Conservation (phyloP, 2,797 vertebrate genomes). For the Sebastes paucispinis region DNA sequence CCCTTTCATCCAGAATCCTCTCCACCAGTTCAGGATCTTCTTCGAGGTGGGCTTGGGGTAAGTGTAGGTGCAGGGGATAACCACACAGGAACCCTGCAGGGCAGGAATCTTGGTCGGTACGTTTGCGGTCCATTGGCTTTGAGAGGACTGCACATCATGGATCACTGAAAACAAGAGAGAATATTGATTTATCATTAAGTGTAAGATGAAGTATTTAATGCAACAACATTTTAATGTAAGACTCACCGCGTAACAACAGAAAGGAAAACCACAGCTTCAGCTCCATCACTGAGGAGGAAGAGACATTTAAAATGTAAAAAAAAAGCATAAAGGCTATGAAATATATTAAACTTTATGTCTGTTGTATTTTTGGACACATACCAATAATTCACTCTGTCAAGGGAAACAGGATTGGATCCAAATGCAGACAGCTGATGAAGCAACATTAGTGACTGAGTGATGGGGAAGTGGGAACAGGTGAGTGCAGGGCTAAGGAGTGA, state of each 20-base stretch:
- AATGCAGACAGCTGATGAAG: too few relatives aligned
- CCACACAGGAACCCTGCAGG: constrained; percentile 26
- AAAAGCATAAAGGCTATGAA: background rate
- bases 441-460: fast-evolving
- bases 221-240: background rate
- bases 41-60: background rate
- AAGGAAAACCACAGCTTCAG: constrained; percentile 15
- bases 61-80: constrained; percentile 18
- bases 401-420: too few relatives aligned
- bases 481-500: too few relatives aligned
- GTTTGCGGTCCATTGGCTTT: background rate
- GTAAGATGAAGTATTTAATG: background rate
- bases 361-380: background rate
- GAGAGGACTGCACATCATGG: background rate
- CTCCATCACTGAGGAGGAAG: constrained; percentile 2
- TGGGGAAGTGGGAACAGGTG: too few relatives aligned
- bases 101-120: constrained; percentile 8
- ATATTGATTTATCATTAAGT: background rate
- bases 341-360: background rate
- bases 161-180: constrained; percentile 4
- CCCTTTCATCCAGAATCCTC: constrained; percentile 20
- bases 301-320: background rate
- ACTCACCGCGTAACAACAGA: constrained; percentile 25
- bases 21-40: background rate
- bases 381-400: background rate